Percentiles rank a stretch among this genome's conserved stretches.
Conservation (phyloP, 2,797 vertebrate species). For the Poecilia velifera region DNA sequence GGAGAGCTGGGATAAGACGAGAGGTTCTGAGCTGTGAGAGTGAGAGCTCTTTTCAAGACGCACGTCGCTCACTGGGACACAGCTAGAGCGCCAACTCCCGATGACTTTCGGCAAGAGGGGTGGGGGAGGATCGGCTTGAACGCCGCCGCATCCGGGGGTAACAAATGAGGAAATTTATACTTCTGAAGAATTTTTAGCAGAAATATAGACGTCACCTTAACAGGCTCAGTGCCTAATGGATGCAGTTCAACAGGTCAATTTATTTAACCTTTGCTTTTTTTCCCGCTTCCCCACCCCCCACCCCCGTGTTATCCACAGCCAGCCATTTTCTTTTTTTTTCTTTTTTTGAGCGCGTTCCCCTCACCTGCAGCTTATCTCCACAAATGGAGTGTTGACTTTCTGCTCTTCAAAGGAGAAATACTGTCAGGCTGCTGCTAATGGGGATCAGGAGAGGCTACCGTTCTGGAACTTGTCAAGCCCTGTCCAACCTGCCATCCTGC, state of each 20-base stretch:
- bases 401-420: conserved; percentile 79
- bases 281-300: neutral
- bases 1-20: conserved; percentile 74
- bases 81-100: conserved; percentile 40
- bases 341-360: conserved; percentile 58
- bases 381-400: conserved; percentile 81
- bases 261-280: conserved; percentile 62
- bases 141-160: conserved; percentile 1
- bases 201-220: conserved; percentile 13
- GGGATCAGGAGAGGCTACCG: conserved; percentile 79
- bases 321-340: too few species aligned
- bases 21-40: conserved; percentile 51
- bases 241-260: conserved; percentile 52
- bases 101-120: conserved; percentile 43
- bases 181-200: conserved; percentile 20
- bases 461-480: conserved; percentile 78
- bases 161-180: neutral
- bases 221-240: conserved; percentile 47
- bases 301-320: conserved; percentile 23
- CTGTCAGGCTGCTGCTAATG: conserved; percentile 77
- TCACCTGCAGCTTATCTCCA: conserved; percentile 80
- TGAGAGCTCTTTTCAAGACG: conserved; percentile 51
- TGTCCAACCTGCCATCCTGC: conserved; percentile 75
- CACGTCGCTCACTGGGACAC: conserved; percentile 36
- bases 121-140: conserved; percentile 43